Evolutionary conservation across 2,113 vertebrate species (phyloP).

Genomic region (Gasterosteus aculeatus): DNA sequence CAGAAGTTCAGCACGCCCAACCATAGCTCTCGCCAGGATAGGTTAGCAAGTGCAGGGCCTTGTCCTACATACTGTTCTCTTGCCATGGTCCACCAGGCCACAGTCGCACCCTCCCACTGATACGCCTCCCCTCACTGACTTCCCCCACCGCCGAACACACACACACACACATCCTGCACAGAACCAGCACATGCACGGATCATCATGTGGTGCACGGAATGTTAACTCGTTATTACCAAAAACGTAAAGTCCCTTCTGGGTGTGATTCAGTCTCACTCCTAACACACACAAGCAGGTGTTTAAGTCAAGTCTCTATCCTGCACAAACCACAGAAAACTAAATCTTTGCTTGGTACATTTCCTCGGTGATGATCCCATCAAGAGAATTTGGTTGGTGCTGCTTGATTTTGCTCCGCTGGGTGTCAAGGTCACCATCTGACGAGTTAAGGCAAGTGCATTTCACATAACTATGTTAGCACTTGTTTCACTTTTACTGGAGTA

Average conservation of each 20-base stretch:
- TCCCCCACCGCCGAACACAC: constrained; percentile 14
- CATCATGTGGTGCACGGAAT: constrained; percentile 55
- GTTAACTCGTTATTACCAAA: constrained; percentile 47
- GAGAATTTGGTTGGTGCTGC: not conserved
- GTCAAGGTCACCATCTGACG: constrained; percentile 17
- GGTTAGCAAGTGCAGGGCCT: constrained; percentile 71
- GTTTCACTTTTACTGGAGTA: constrained; percentile 35
- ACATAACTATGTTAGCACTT: constrained; percentile 12
- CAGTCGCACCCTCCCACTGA: constrained; percentile 70
- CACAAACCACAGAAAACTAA: constrained; percentile 1
- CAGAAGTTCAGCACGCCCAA: constrained; percentile 83
- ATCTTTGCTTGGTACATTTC: constrained; percentile 1
- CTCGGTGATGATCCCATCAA: not conserved
- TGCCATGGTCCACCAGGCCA: constrained; percentile 70
- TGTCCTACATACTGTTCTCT: constrained; percentile 84
- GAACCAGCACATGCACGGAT: constrained; percentile 59
- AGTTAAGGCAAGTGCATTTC: constrained; percentile 31
- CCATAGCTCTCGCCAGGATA: constrained; percentile 73
- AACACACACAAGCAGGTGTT: not conserved
- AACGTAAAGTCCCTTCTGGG: constrained; percentile 27
- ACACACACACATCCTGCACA: constrained; percentile 47
- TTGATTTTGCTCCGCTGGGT: not conserved
- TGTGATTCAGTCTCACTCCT: constrained; percentile 8
- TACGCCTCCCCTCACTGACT: constrained; percentile 49
- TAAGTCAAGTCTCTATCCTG: not conserved